Evolutionary conservation across 2,797 vertebrate genomes (phyloP).

Genomic region (Peromyscus nudipes): DNA sequence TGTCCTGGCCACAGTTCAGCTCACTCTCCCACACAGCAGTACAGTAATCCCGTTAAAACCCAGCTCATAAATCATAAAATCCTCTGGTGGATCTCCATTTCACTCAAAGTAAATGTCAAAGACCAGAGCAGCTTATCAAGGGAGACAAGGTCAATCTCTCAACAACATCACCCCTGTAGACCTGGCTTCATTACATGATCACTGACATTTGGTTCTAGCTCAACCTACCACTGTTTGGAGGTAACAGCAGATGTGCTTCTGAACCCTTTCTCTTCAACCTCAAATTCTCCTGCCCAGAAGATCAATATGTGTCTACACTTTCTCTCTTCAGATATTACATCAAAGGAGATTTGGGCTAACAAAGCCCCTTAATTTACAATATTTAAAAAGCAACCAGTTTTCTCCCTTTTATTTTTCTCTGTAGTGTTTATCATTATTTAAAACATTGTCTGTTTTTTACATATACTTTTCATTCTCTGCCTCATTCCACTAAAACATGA

Average conservation of each 20-base stretch:
- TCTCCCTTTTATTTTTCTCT: background rate
- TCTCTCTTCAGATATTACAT: background rate
- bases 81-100: background rate
- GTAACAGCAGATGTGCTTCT: rapidly evolving
- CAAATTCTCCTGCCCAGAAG: background rate
- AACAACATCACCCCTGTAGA: background rate
- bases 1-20: background rate
- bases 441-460: background rate
- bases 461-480: background rate
- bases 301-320: background rate
- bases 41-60: background rate
- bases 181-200: background rate
- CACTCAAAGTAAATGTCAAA: background rate
- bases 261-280: background rate
- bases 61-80: background rate
- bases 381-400: background rate
- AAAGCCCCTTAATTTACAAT: background rate
- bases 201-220: background rate
- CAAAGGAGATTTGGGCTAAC: background rate
- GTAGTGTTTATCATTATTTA: background rate
- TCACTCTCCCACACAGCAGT: background rate
- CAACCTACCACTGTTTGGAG: background rate
- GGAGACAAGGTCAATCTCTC: background rate
- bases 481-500: background rate
- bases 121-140: background rate